Conservation (phyloP, 2,888 invertebrate genomes). For the Drosophila kanekoi region DNA sequence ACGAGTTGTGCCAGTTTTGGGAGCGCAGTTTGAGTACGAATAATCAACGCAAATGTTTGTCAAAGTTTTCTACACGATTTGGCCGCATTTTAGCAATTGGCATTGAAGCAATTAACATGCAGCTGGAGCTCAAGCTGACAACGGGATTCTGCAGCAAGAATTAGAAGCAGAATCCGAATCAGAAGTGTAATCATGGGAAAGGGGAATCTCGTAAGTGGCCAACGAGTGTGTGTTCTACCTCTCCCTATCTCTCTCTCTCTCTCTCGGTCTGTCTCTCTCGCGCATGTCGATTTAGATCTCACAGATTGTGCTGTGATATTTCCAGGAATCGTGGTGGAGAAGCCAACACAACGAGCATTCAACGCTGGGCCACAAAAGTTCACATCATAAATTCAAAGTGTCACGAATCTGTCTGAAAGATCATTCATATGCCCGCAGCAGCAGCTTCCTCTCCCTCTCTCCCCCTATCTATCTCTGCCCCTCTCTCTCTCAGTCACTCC, state of each 20-base stretch:
- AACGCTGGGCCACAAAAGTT: conserved; percentile 70
- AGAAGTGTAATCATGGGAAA: conserved; percentile 13
- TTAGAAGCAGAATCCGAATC: conserved; percentile 43
- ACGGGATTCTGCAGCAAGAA: conserved; percentile 50
- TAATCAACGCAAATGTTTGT: conserved; percentile 74
- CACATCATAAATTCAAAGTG: conserved; percentile 82
- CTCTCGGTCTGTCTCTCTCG: conserved; percentile 8
- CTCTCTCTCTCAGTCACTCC: conserved; percentile 17
- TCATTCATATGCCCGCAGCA: conserved; percentile 77
- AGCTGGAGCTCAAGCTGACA: conserved; percentile 58
- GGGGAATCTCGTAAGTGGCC: conserved; percentile 39
- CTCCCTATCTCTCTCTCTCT: neutral
- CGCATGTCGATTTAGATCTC: conserved; percentile 79
- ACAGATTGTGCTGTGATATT: conserved; percentile 67
- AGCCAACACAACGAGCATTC: conserved; percentile 42
- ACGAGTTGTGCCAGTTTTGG: conserved; percentile 67
- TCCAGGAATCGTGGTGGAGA: conserved; percentile 75
- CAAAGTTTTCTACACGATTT: conserved; percentile 79
- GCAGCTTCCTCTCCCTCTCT: conserved; percentile 10
- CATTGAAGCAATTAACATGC: conserved; percentile 81
- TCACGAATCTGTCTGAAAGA: conserved; percentile 79
- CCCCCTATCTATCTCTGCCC: neutral
- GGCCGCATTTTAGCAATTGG: conserved; percentile 80
- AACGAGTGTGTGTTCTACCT: conserved; percentile 22
- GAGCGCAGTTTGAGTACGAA: conserved; percentile 14